These are phyloP conservation scores for Mesochorus sp. DNA, from an alignment of 2,888 invertebrate genomes.

Conservation along the genomic window DNA sequence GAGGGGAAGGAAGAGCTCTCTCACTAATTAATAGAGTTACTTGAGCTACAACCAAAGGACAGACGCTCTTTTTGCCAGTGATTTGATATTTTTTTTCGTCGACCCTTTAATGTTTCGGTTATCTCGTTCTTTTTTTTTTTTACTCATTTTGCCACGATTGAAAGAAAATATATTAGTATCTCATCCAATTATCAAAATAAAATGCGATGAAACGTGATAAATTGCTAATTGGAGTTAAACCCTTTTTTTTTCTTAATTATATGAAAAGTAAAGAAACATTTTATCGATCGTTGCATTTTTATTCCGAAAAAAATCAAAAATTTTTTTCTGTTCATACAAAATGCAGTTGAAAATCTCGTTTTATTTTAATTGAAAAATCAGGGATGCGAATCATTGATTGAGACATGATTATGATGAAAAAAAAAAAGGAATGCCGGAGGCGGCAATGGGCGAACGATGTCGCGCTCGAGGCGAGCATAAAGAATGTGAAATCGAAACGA, in stretches of 20 bases:
- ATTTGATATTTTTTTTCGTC: conserved; percentile 23
- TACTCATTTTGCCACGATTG: not conserved
- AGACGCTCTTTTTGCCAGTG: conserved; percentile 41
- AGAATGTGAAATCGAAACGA: conserved; percentile 50
- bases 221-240: not conserved
- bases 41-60: conserved; percentile 44
- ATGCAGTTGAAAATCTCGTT: too few relatives aligned
- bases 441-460: not conserved
- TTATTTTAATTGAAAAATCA: too few relatives aligned
- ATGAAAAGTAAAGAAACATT: too few relatives aligned
- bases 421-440: not conserved
- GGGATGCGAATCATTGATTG: not conserved
- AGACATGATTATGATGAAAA: too few relatives aligned
- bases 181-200: not conserved
- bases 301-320: too few relatives aligned
- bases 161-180: not conserved
- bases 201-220: not conserved
- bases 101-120: not conserved
- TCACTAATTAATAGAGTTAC: conserved; percentile 57
- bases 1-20: not conserved
- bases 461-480: not conserved
- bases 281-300: not conserved
- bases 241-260: too few relatives aligned
- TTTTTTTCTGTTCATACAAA: too few relatives aligned
- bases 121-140: conserved; percentile 14